phyloP scores from a whole-genome alignment of 2,797 vertebrate species.

The Acestrorhynchus altus region DNA sequence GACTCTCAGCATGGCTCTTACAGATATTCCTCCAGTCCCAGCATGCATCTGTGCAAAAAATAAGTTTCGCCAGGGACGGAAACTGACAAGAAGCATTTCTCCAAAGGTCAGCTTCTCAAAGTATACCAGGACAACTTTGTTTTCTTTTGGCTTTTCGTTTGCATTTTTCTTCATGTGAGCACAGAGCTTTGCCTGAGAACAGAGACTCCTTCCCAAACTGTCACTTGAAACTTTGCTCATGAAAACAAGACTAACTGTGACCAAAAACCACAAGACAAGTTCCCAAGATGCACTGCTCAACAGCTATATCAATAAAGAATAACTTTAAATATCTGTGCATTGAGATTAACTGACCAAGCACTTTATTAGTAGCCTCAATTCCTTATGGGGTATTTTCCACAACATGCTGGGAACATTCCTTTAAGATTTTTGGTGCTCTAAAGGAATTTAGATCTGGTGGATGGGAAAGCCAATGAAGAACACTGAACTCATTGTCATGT shows the following conservation, averaged over 20 bases:
- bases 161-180: constrained; percentile 24
- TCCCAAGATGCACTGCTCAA: constrained; percentile 6
- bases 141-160: constrained; percentile 29
- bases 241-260: constrained; percentile 19
- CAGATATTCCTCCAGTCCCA: constrained; percentile 74
- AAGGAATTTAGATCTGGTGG: no score
- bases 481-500: no score
- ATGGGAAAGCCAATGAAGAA: no score
- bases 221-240: constrained; percentile 34
- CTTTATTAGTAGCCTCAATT: no score
- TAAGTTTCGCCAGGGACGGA: constrained; percentile 67
- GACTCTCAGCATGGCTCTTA: constrained; percentile 69
- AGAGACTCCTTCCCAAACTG: constrained; percentile 25
- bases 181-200: constrained; percentile 41
- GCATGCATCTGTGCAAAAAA: constrained; percentile 63
- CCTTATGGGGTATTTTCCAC: no score
- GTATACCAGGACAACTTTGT: constrained; percentile 52
- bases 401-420: no score
- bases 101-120: constrained; percentile 65
- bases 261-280: constrained; percentile 36
- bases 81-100: constrained; percentile 68
- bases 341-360: background rate
- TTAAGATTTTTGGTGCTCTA: no score
- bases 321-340: background rate
- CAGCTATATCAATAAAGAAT: background rate